Evolutionary conservation across 1,140 invertebrate species (phyloP).

Genomic region (Zaprionus camerounensis): DNA sequence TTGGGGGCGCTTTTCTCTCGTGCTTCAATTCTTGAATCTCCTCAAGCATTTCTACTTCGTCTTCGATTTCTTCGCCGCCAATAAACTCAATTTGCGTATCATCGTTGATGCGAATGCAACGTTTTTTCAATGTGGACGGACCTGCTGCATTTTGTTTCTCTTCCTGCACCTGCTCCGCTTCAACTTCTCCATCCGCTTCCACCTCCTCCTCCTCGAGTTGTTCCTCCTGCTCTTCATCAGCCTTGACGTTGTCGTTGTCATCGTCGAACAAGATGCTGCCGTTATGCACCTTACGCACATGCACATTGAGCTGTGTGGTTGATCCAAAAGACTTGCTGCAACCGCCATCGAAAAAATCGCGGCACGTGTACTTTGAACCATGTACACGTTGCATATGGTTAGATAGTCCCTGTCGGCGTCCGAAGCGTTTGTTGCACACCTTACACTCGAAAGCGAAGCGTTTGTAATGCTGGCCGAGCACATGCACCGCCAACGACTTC

Average conservation of each 20-base stretch:
- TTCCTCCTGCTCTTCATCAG: constrained; percentile 37
- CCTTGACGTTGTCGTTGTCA: neutral
- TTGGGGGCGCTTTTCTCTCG: neutral
- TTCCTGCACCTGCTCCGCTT: constrained; percentile 19
- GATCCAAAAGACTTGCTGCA: constrained; percentile 53
- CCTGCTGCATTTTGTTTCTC: neutral
- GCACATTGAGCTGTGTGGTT: constrained; percentile 42
- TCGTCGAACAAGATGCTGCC: constrained; percentile 10
- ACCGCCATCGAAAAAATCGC: constrained; percentile 45
- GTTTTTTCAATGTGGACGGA: constrained; percentile 49
- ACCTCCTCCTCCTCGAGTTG: neutral
- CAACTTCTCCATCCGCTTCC: neutral
- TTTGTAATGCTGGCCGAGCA: constrained; percentile 65
- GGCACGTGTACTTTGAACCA: constrained; percentile 42
- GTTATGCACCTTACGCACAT: constrained; percentile 61
- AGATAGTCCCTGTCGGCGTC: constrained; percentile 63
- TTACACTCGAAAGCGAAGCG: constrained; percentile 65
- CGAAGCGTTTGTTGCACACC: constrained; percentile 61
- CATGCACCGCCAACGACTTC: constrained; percentile 69
- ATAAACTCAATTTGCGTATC: constrained; percentile 54
- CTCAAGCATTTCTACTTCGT: constrained; percentile 4
- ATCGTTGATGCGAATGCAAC: constrained; percentile 29
- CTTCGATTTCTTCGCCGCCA: constrained; percentile 13
- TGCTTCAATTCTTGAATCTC: constrained; percentile 11
- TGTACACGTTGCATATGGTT: constrained; percentile 69